Evolutionary conservation across 64 coral and sea anemone species (phyloP), one percentile per base, ranked within the genome.

Genomic region (Montipora capricornis): DNA sequence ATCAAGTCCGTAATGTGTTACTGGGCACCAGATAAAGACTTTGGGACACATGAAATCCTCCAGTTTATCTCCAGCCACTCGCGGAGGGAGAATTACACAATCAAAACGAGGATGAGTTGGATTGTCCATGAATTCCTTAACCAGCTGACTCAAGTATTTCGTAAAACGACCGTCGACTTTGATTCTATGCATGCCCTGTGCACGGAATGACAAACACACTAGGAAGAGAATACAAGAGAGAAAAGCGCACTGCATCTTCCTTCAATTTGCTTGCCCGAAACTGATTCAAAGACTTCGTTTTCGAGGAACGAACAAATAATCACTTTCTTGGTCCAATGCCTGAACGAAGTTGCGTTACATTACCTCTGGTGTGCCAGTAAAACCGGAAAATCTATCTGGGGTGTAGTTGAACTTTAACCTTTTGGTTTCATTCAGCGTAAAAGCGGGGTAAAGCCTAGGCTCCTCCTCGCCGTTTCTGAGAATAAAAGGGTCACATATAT

Each of bases 21-120:
- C 67, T 48, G 82, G 61, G 5, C 82, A 86, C 82, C 37, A 86
- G 14, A 86, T 69, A 13, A 86, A 86, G 5, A 86, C 60, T 86
- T 86, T 86, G 6, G 83, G 83, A 6, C 17, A 45, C 62, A 85
- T 44, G 59, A 82, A 82, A 61, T 82, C 14, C 59, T 82, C n/a
- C 24, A 24, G 6, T 16, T 22, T 76, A 44, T 29, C 29, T 88
- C 85, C 66, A 49, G 73, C 11, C n/a, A 75, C 8, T 14, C 24
- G 75, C 75, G 46, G 75, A 49, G 75, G 75, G 49, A 49, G 46
- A 11, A 77, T 77, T 47, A 77, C 75, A 77, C 14, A 15, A 49
- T 77, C 75, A 77, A 75, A 75, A 45, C 73, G 73, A 75, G 73
- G 4, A 75, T 75, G 73, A 75, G 3, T 37, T 75, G 73, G 22